Base-by-base conservation (phyloP, 92 coral and sea anemone species). In the Virgularia gustaviana region DNA sequence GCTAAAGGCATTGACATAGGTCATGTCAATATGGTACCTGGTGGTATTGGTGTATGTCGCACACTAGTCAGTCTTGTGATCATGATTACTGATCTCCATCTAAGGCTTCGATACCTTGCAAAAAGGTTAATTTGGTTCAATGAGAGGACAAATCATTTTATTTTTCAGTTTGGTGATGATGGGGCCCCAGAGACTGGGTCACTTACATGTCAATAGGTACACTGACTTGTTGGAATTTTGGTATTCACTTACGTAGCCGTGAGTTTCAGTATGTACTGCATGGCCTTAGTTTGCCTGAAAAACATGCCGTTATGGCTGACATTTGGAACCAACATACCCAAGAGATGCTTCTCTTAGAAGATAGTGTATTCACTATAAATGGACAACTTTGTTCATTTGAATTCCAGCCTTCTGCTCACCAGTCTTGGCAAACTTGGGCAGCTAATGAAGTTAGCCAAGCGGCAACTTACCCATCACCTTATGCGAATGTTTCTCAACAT, bases 381-480 rank as follows among this genome's bases (percentile, higher is more conserved):
- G 76, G 82, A 22, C 22, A 70, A 49, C 74, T 80, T 30, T 84
- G 85, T 49, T 79, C 88, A 8, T 39, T 75, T 8, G 85, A 83
- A 63, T 83, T 83, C 30, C 85, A 83, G 24, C 82, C 85, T 8
- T 66, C 81, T 57, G 86, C 83, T 20, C 82, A 81, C 43, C 63
- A 52, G 85, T 80, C 76, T 12, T 85, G 89, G 85, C 89, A 85
- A 37, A 74, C 82, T 70, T 84, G 88, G 88, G 85, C 88, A 3
- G 73, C 56, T 19, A 80, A 79, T 37, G 88, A 84, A 80, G 58
- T 75, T 3, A 84, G 63, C 27, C 79, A 74, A 41, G 81, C 81
- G 18, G 85, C 88, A 2, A 84, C 88, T 9, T 84, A 84, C 34
- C 85, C 88, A 25, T 84, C 88, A 0, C 80, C 83, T 3, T 84